Base-by-base conservation (phyloP, 37 sponge, comb jelly and placozoan species). In the Crambe crambe region DNA sequence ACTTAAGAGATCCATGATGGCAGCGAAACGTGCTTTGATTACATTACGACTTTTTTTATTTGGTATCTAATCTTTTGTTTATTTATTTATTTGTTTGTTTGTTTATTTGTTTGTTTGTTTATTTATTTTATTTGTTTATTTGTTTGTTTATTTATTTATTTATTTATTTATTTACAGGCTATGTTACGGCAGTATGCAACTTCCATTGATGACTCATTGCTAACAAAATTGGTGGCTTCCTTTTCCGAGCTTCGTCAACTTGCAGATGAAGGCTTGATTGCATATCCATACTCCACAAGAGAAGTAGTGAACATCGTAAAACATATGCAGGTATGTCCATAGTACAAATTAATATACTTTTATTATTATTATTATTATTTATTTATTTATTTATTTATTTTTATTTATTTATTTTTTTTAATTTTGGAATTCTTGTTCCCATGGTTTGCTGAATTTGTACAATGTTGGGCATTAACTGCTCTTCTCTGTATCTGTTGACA, bases 281-380 rank as follows among this genome's bases (percentile, higher is more conserved):
- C 88, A 32, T 96, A 96, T 80, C 96, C 97, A 37, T 96, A 96
- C 87, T 90, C 91, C 78, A 96, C 97, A 44, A 74, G 97, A n/a
- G 97, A 96, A 58, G 91, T 93, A 21, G 91, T 92, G 56, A 90
- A 87, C 73, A 83, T 96, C 25, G 94, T 93, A 43, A 87, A 77
- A 70, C 97, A 96, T 70, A 57, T 96, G 63, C 83, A 92, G 88
- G 91, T 72, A 72, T 20, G 35, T 35, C 54, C 54, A 32, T 22
- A 32, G 54, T 51, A 15, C 15, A 15, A 51, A 25, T 44, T 43
- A n/a, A n/a, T n/a, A n/a, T n/a, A n/a, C n/a, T n/a, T n/a, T n/a
- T 37, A 70, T 70, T 70, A 22, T 23, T 37, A 70, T 23, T 70
- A 17, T 12, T 75, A 32, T 2, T 12, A 62, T 1, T 12, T 42